These are phyloP conservation scores for Lymantria monacha DNA, from an alignment of 2,888 invertebrate species.

Conservation along the genomic window DNA sequence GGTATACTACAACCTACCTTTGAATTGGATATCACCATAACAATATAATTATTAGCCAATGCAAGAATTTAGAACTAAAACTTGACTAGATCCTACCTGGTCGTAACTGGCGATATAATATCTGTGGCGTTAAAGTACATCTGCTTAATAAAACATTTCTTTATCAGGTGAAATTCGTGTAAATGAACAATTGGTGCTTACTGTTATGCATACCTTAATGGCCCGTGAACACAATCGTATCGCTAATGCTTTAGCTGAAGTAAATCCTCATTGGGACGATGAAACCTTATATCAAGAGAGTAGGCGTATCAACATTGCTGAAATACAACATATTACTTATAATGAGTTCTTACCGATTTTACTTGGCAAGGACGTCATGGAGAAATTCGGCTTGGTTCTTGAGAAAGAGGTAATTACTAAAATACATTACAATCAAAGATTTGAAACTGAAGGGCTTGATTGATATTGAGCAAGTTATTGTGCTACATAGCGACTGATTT, in stretches of 20 bases:
- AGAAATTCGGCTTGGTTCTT: constrained; percentile 92
- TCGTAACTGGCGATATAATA: no score
- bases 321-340: constrained; percentile 94
- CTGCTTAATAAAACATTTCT: neutral
- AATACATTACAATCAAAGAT: neutral
- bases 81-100: no score
- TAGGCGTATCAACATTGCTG: constrained; percentile 91
- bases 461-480: no score
- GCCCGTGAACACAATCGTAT: constrained; percentile 95
- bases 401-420: constrained; percentile 85
- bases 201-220: constrained; percentile 95
- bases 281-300: constrained; percentile 95
- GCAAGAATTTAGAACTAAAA: no score
- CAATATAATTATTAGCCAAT: no score
- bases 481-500: no score
- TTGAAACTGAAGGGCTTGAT: neutral
- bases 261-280: constrained; percentile 97
- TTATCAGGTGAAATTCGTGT: constrained; percentile 92
- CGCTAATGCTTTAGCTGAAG: constrained; percentile 87
- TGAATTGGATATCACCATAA: no score
- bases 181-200: constrained; percentile 93
- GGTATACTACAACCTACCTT: no score
- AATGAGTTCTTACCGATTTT: constrained; percentile 95
- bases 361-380: constrained; percentile 94
- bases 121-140: no score